Base-by-base conservation (phyloP, 1,140 invertebrate species). In the Leptinotarsa undecemlineata region DNA sequence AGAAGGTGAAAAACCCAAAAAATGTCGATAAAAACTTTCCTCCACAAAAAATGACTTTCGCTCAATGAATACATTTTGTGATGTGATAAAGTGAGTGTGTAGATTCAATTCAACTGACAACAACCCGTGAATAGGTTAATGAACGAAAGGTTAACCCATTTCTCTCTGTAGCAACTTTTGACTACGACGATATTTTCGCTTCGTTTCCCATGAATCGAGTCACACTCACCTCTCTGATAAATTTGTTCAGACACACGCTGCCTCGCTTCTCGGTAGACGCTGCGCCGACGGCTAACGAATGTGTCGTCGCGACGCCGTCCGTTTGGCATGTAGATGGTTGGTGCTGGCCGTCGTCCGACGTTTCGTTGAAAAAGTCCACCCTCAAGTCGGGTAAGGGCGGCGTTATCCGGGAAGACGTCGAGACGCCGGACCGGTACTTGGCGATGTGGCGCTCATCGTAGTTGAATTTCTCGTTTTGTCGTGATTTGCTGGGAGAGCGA, bases 301-400 rank as follows among this genome's bases (percentile, higher is more conserved):
- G 70, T 48, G 77, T 68, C 68, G 74, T 70, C 62, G 73, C 60
- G 76, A 74, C 69, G 57, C 72, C 63, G 70, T 78, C 74, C 71
- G 73, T 64, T 47, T 72, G 60, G n/a, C 48, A 70, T 20, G 48
- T 21, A 33, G 68, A 21, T 1, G 71, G 61, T 64, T 69, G 74
- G 61, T 74, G 71, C 68, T 76, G 71, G 60, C 71, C 73, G 68
- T 33, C 72, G 72, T 62, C 78, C 71, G 79, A 76, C 68, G 78
- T 73, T 85, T 84, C 89, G 86, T 86, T 88, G 82, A 90, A 90
- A 82, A 90, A 90, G 72, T 90, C 89, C 4, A 89, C 84, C 76
- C 88, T 86, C 26, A 90, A 84, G 81, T 90, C 88, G 8, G 89
- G 89, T 64, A 89, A 78, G 21, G 88, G 87, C 20, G 89, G 88